Base-by-base conservation (phyloP, 2,888 invertebrate species). In the Electrophaes corylata region DNA sequence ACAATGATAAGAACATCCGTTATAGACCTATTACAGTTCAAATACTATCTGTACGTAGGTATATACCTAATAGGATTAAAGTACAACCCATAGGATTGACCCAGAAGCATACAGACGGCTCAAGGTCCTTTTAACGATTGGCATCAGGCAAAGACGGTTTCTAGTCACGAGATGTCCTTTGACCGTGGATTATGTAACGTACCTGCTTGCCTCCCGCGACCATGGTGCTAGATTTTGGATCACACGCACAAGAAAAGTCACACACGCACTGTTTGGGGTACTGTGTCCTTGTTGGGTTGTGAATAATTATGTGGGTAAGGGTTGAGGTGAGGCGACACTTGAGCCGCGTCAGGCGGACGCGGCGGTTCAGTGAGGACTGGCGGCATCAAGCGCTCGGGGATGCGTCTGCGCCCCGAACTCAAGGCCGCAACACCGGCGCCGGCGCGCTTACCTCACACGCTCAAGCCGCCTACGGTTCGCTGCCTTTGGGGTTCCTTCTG, bases 181-280 rank as follows among this genome's bases (percentile, higher is more conserved):
- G 66, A 65, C 67, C 64, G 40, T 40, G 39, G 52, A 56, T 69
- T 71, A 72, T 49, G 63, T 67, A 70, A 76, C 76, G 72, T 83
- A 92, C 92, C 92, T 92, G 92, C 83, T 92, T 92, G 69, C 92
- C 92, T 78, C 92, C 92, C 76, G 92, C 92, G 65, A 92, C 92
- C 92, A 92, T 92, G 72, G 75, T 91, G 86, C 54, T 69, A 65
- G 68, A 66, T 78, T 77, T 62, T 48, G 60, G 66, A 72, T 79
- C 76, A 82, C 84, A 72, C 66, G 76, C 88, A 88, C 86, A 78
- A 79, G 66, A 56, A 78, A 79, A 78, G 83, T 81, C 84, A 85
- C 83, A 79, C 75, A 67, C 79, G 79, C 85, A 78, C 70, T 68
- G 73, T 76, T 73, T 68, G 65, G 69, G 65, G 56, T 64, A 62